Evolutionary conservation across 2,888 invertebrate genomes (phyloP).

Genomic region (Conchocele bisecta): DNA sequence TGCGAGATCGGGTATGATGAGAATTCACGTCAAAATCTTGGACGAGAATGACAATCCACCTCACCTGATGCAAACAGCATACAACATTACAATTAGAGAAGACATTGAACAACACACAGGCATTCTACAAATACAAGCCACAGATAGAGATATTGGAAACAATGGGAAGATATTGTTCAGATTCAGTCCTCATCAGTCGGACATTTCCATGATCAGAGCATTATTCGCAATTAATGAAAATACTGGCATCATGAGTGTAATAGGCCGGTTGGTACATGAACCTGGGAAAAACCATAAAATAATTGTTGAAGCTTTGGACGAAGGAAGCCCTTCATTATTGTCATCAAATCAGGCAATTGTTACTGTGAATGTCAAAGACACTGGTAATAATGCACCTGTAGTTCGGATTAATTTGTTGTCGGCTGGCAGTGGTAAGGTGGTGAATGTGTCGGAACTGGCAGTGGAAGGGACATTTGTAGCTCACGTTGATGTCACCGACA

Average conservation of each 20-base stretch:
- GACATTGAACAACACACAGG: slow-evolving; percentile 50
- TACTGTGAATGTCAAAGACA: slow-evolving; percentile 87
- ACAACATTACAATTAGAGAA: slow-evolving; percentile 65
- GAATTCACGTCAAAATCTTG: slow-evolving; percentile 64
- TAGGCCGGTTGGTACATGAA: slow-evolving; percentile 68
- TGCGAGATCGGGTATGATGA: slow-evolving; percentile 59
- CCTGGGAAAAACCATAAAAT: slow-evolving; percentile 66
- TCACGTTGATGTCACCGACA: slow-evolving; percentile 77
- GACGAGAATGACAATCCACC: slow-evolving; percentile 75
- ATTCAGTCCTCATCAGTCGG: slow-evolving; percentile 71
- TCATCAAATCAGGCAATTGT: slow-evolving; percentile 67
- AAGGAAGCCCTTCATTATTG: slow-evolving; percentile 65
- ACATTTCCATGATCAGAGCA: slow-evolving; percentile 52
- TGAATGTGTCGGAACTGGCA: slow-evolving; percentile 72
- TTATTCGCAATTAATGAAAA: slow-evolving; percentile 68
- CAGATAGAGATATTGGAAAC: slow-evolving; percentile 66
- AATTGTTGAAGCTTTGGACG: slow-evolving; percentile 72
- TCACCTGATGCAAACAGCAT: slow-evolving; percentile 52
- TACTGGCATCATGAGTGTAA: slow-evolving; percentile 71
- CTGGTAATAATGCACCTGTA: slow-evolving; percentile 97
- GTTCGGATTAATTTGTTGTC: slow-evolving; percentile 64
- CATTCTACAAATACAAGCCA: slow-evolving; percentile 84
- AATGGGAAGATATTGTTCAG: slow-evolving; percentile 74
- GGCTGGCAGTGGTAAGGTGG: slow-evolving; percentile 53
- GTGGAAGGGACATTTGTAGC: slow-evolving; percentile 75